Evolutionary conservation across 2,888 invertebrate genomes (phyloP).

Genomic region (Koerneria pararmatus): DNA sequence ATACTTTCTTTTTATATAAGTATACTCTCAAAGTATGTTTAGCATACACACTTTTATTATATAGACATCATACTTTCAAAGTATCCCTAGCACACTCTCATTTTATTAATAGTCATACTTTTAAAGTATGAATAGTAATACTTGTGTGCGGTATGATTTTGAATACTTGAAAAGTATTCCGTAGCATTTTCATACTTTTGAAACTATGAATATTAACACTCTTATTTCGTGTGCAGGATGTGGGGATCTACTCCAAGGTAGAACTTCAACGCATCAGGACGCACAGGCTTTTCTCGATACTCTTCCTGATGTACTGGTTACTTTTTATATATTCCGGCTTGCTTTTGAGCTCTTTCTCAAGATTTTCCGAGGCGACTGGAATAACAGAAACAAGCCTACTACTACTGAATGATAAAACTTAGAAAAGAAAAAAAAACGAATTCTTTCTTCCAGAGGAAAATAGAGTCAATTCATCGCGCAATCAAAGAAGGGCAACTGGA

Average conservation of each 20-base stretch:
- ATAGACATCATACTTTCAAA: no score
- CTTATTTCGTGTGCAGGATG: conserved; percentile 69
- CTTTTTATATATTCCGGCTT: not conserved
- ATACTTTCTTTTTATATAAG: no score
- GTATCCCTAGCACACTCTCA: no score
- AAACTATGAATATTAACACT: no score
- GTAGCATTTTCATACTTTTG: no score
- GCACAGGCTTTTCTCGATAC: conserved; percentile 46
- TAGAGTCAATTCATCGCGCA: conserved; percentile 79
- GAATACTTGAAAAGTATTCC: no score
- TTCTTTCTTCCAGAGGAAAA: conserved; percentile 78
- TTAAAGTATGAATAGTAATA: no score
- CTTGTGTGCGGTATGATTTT: no score
- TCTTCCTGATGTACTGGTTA: conserved; percentile 43
- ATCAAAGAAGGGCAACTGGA: conserved; percentile 78
- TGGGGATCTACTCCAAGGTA: conserved; percentile 72
- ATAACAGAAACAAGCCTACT: not conserved
- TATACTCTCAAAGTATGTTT: no score
- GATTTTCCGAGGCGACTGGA: not conserved
- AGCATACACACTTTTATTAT: no score
- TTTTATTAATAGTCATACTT: no score
- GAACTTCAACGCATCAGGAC: conserved; percentile 61
- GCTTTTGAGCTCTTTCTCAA: not conserved
- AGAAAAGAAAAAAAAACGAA: not conserved
- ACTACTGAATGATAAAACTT: no score